Percentiles rank a stretch among this genome's conserved stretches.
phyloP scores from a whole-genome alignment of 2,888 invertebrate species.

The Cheilosia scutellata region DNA sequence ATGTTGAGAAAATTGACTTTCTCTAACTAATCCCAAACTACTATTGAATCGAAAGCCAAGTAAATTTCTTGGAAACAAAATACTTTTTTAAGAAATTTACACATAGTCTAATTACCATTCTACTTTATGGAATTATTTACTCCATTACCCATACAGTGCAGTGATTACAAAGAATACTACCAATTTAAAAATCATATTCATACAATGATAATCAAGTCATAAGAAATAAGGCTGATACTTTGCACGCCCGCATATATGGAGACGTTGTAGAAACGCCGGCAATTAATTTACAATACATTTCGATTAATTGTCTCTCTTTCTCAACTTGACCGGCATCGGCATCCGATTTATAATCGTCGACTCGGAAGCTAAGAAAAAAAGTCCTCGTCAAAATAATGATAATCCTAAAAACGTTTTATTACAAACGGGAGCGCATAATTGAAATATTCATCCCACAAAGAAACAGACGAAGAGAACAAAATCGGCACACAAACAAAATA shows the following conservation, averaged over 20 bases:
- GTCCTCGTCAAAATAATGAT: slow-evolving; percentile 18
- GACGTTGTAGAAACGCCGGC: neutral
- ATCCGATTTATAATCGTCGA: neutral
- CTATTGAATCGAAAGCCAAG: too few relatives aligned
- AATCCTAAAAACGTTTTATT: slow-evolving; percentile 20
- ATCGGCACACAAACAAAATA: slow-evolving; percentile 70
- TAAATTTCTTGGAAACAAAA: too few relatives aligned
- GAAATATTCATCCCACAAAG: slow-evolving; percentile 39
- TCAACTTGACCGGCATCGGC: neutral
- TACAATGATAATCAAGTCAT: too few relatives aligned
- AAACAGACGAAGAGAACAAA: slow-evolving; percentile 36
- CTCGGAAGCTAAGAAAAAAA: neutral
- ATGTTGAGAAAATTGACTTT: too few relatives aligned
- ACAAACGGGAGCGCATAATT: slow-evolving; percentile 27
- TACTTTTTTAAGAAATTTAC: too few relatives aligned
- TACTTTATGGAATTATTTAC: too few relatives aligned
- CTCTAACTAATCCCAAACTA: too few relatives aligned
- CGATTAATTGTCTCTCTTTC: neutral
- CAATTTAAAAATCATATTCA: too few relatives aligned
- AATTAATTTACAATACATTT: slow-evolving; percentile 24
- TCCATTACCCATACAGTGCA: too few relatives aligned
- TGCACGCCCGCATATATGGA: neutral
- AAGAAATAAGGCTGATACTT: slow-evolving; percentile 1
- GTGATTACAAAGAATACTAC: too few relatives aligned
- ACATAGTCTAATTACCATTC: too few relatives aligned